A percentile compares a stretch with the other conserved stretches of the same genome.
Evolutionary conservation across 2,888 invertebrate species (phyloP).

Genomic region (Byasa hedistus): DNA sequence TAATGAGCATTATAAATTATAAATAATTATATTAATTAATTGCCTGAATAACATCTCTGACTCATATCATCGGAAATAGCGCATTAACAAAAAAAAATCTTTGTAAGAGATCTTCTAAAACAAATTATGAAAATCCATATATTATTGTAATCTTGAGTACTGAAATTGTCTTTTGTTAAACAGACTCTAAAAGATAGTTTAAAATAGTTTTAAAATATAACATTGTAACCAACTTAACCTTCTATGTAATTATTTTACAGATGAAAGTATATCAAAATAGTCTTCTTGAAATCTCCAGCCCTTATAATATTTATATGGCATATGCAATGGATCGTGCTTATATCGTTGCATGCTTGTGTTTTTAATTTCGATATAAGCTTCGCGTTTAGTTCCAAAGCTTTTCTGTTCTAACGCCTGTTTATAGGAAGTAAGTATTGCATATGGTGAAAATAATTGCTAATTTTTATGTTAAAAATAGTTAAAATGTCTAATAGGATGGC

Average conservation of each 20-base stretch:
- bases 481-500: neutral
- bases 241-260: no score
- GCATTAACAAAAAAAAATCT: no score
- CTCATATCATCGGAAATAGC: no score
- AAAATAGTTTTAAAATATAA: neutral
- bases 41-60: no score
- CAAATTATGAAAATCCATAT: no score
- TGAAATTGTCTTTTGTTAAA: neutral
- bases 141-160: no score
- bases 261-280: neutral
- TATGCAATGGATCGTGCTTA: conserved; percentile 6
- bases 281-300: conserved; percentile 10
- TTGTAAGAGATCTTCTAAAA: no score
- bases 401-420: neutral
- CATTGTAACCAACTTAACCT: no score
- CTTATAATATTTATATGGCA: neutral
- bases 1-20: no score
- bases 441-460: neutral
- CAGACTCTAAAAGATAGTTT: neutral
- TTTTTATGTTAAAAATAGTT: neutral
- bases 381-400: neutral
- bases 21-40: no score
- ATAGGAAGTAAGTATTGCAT: conserved; percentile 1
- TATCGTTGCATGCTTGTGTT: conserved; percentile 15
- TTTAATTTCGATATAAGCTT: neutral